Base-by-base conservation (phyloP, 1,140 invertebrate species). In the Lanistes nyassanus region DNA sequence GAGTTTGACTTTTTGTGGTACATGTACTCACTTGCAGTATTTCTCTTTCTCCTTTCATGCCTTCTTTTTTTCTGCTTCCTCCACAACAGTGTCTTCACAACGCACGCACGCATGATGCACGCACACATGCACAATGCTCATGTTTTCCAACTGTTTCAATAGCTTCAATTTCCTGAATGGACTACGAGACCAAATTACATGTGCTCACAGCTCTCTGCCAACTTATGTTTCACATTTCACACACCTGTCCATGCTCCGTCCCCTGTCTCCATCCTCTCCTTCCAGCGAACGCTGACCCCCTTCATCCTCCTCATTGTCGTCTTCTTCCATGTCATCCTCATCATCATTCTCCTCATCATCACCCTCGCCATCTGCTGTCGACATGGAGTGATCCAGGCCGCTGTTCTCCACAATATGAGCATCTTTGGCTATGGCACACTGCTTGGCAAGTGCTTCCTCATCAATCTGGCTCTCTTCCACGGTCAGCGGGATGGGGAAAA, bases 401-500 rank as follows among this genome's bases (percentile, higher is more conserved):
- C 31, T n/a, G 56, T 9, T 39, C 55, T 80, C 76, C 2, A 60
- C 58, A 51, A 85, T 88, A 76, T 78, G 81, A 36, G 83, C 83
- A 26, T 84, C 75, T 60, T 85, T 82, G 26, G 85, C 82, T 36
- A 85, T 75, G 23, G 80, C 82, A 76, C 86, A 88, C 80, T 91
- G 81, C 79, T 91, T 92, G 0, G 91, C 92, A 3, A 93, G 89
- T 0, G 92, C 92, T 37, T 93, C 92, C 78, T 92, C 91, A 81
- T 94, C 93, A 76, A 93, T 93, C 75, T 94, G 92, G 11, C 91
- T 90, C 37, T 94, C 93, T 66, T 93, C 93, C 84, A 92, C 94
- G n/a, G 91, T 91, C 36, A 92, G 94, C 71, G 94, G 95, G 36
- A 94, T 93, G 21, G 94, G 92, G 76, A 88, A 81, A 58, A 96